Evolutionary conservation across 2,113 vertebrate genomes (phyloP).

Genomic region (Tragelaphus scriptus): DNA sequence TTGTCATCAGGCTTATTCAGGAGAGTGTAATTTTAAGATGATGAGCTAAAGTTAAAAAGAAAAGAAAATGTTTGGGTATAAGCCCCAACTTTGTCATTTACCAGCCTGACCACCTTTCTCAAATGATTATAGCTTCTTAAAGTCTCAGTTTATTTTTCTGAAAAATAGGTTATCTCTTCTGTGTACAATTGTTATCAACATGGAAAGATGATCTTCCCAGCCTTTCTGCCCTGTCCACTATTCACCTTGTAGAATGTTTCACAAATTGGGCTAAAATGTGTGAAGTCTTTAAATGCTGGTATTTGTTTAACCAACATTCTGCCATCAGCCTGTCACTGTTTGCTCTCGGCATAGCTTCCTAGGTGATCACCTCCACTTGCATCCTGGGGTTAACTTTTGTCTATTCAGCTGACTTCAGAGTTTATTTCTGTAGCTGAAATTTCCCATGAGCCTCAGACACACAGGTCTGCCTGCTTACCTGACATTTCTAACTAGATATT

Average conservation of each 20-base stretch:
- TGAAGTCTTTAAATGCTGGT: neutral
- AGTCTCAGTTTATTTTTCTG: neutral
- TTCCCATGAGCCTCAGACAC: neutral
- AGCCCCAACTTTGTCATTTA: neutral
- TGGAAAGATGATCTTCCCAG: neutral
- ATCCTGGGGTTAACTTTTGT: neutral
- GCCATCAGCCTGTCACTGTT: neutral
- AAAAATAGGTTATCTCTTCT: neutral
- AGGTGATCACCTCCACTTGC: neutral
- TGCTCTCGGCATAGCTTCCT: neutral
- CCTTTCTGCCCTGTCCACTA: neutral
- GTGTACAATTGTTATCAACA: neutral
- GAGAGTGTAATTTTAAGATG: neutral
- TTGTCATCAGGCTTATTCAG: neutral
- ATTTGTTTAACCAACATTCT: neutral
- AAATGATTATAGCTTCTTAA: neutral
- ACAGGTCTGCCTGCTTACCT: neutral
- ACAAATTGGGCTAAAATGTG: neutral
- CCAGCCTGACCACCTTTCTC: neutral
- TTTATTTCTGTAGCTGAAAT: neutral
- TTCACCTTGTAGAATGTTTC: neutral
- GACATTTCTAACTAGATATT: neutral
- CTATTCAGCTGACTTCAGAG: neutral
- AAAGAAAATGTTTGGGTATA: neutral
- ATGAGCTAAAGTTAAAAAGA: neutral